Base-by-base conservation (phyloP, 2,888 invertebrate species). In the Caenorhabditis virilis region DNA sequence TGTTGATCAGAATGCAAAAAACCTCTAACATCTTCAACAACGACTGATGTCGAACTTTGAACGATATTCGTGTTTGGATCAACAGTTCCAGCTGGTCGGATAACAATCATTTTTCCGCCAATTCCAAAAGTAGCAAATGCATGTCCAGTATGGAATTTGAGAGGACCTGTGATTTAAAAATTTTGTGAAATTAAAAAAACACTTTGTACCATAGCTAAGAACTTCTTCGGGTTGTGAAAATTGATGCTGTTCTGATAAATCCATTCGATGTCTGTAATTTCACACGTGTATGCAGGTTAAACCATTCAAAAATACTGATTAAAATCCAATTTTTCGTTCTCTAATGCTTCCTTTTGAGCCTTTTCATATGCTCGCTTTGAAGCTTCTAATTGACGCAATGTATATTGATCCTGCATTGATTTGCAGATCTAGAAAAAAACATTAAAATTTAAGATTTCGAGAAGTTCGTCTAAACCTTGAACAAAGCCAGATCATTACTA, bases 321-420 rank as follows among this genome's bases (percentile, higher is more conserved):
- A 30, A 60, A 64, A 36, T 64, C 64, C 11, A 64, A 45, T 36
- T 58, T 58, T 13, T 49, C 54, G 6, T 39, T 50, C 27, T 64
- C 64, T 3, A 48, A 55, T 0, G 60, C 66, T 20, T 54, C 64
- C 51, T 46, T 53, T 33, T 50, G 50, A 1, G 54, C 57, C 42
- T 66, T 56, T 16, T 66, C 66, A 26, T 60, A 66, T 0, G 60
- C 60, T n/a, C 36, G 23, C 35, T 48, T 45, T 5, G 63, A 50
- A 16, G 38, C 62, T 50, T 69, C 59, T 27, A 53, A 20, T 33
- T 66, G 60, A 22, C 50, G 43, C n/a, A 30, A 6, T 0, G 47
- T 53, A 43, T 53, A 58, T n/a, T 68, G 59, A 11, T 70, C 60
- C 42, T 65, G 55, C 68, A 73, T 73, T 0, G 62, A 60, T 45